phyloP scores from a whole-genome alignment of 2,797 vertebrate species.

The Phoxinus dragarum region DNA sequence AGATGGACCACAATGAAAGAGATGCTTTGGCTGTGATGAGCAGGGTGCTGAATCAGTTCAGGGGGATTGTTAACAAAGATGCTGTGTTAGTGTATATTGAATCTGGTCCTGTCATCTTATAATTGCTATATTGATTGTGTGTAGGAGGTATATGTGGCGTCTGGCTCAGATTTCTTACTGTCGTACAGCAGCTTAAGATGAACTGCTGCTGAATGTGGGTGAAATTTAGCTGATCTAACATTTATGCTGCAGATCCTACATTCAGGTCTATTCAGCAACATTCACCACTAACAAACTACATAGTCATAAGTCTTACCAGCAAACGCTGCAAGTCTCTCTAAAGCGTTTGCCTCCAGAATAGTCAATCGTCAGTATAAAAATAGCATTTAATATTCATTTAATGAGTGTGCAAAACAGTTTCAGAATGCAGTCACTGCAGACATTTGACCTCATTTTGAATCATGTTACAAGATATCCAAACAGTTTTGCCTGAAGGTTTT shows the following conservation, averaged over 20 bases:
- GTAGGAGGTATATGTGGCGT: slow-evolving; percentile 31
- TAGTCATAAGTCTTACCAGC: background rate
- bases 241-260: slow-evolving; percentile 54
- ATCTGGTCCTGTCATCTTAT: slow-evolving; percentile 44
- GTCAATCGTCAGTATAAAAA: background rate
- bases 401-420: background rate
- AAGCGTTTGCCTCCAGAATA: background rate
- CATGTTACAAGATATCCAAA: background rate
- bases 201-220: slow-evolving; percentile 65
- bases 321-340: background rate
- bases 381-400: background rate
- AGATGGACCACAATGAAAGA: background rate
- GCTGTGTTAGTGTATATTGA: slow-evolving; percentile 46
- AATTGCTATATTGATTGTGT: slow-evolving; percentile 48
- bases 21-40: background rate
- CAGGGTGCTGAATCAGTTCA: slow-evolving; percentile 39
- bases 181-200: slow-evolving; percentile 58
- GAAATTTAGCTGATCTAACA: slow-evolving; percentile 69
- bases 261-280: slow-evolving; percentile 51
- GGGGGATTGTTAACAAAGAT: slow-evolving; percentile 44
- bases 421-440: background rate
- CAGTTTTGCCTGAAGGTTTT: background rate
- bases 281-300: slow-evolving; percentile 16
- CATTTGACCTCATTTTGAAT: slow-evolving; percentile 13
- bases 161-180: slow-evolving; percentile 17